Evolutionary conservation across 2,113 vertebrate species (phyloP), one percentile per base, ranked within the genome.

Genomic region (Sander vitreus): DNA sequence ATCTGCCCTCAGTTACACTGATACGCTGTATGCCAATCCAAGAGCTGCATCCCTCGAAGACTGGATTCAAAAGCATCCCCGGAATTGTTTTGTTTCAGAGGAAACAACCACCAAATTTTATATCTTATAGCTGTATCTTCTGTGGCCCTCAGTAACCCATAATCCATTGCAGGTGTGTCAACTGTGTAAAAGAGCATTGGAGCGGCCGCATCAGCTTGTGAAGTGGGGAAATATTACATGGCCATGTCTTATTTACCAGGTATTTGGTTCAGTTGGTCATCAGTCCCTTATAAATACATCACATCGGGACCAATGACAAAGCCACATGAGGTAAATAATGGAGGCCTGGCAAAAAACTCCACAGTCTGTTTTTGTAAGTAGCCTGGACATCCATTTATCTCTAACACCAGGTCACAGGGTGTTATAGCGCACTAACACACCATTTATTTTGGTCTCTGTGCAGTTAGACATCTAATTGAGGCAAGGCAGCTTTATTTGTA

Each of bases 1-100:
- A 63, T 63, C n/a, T 68, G 43, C 48, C 81, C 39, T 19, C n/a
- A 16, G 11, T 67, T 57, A 75, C 25, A 68, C 21, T 76, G 55
- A 54, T 30, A 43, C 10, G 48, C 11, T 27, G 21, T 13, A 69
- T 64, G n/a, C 3, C n/a, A 70, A 30, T 14, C 75, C 65, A 76
- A 23, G 19, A 58, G 54, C 43, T 50, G 39, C 51, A 53, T 51
- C 53, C 16, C 53, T 48, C 2, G 2, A 10, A 51, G 33, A 58
- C 10, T 21, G 21, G 27, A 69, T 78, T 78, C 57, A 6, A 59
- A 16, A 4, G 25, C 11, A 36, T 62, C 15, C 57, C n/a, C 2
- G 0, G 7, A 25, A 50, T 14, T 15, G 47, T 25, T 33, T 39
- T 21, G 62, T 64, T 64, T 33, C 64, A 45, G n/a, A 55, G 27